phyloP scores from a whole-genome alignment of 2,797 vertebrate species.

The Gymnopithys bicolor region DNA sequence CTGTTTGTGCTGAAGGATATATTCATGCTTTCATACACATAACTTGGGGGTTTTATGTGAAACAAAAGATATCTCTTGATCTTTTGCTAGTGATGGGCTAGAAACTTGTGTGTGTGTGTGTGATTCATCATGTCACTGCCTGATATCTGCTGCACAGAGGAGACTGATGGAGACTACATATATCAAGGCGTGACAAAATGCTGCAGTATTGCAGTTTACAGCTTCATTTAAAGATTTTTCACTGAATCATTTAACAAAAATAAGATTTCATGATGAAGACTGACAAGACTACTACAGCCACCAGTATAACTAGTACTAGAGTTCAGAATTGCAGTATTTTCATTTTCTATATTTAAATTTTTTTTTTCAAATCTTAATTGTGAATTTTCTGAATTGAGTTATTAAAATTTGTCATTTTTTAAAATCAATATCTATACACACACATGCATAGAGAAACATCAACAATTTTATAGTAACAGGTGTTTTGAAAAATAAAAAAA shows the following conservation, averaged over 20 bases:
- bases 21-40: background rate
- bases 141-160: background rate
- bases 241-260: background rate
- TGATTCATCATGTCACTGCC: background rate
- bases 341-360: background rate
- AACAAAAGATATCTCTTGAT: background rate
- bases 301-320: background rate
- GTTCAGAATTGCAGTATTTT: background rate
- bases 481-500: background rate
- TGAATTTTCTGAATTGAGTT: background rate
- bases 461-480: background rate
- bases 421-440: background rate
- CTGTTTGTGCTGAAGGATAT: background rate
- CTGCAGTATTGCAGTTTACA: background rate
- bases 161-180: background rate
- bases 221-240: background rate
- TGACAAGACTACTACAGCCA: background rate
- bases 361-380: background rate
- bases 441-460: background rate
- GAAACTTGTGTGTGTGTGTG: background rate
- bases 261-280: background rate
- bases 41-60: background rate
- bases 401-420: background rate
- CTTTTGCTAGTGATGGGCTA: background rate
- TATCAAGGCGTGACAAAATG: background rate